phyloP scores from a whole-genome alignment of 1,140 invertebrate genomes.

The Caerostris extrusa region DNA sequence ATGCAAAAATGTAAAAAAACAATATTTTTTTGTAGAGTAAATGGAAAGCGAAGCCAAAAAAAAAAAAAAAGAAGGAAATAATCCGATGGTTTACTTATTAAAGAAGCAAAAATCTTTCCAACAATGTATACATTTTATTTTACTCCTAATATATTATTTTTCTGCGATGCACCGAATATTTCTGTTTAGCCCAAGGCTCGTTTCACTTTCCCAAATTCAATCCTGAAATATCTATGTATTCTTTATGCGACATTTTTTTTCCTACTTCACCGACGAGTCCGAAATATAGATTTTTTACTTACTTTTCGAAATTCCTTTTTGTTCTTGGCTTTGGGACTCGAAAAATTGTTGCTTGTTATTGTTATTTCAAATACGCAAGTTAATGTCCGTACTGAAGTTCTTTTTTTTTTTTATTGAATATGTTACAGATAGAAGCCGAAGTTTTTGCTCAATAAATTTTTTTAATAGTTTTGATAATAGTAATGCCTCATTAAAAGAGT shows the following conservation, averaged over 20 bases:
- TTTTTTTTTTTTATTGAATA: neutral
- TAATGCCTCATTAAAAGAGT: constrained; percentile 8
- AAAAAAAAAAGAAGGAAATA: neutral
- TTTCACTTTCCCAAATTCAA: constrained; percentile 39
- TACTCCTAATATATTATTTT: constrained; percentile 22
- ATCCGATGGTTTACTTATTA: neutral
- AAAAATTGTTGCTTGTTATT: neutral
- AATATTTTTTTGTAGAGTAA: neutral
- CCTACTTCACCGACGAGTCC: neutral
- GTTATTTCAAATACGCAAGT: constrained; percentile 9
- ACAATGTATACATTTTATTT: constrained; percentile 17
- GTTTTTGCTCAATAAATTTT: neutral
- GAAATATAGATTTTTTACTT: neutral
- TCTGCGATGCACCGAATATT: neutral
- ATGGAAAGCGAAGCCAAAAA: neutral
- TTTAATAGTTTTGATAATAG: neutral
- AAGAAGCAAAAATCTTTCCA: constrained; percentile 3
- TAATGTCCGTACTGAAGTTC: neutral
- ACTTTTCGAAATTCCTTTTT: neutral
- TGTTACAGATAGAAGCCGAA: neutral
- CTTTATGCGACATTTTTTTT: neutral
- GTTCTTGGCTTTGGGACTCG: neutral
- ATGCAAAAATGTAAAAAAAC: neutral
- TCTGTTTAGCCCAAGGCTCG: neutral
- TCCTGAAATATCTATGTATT: constrained; percentile 6